phyloP scores from a whole-genome alignment of 2,797 vertebrate genomes.

The Calcarius lapponicus region DNA sequence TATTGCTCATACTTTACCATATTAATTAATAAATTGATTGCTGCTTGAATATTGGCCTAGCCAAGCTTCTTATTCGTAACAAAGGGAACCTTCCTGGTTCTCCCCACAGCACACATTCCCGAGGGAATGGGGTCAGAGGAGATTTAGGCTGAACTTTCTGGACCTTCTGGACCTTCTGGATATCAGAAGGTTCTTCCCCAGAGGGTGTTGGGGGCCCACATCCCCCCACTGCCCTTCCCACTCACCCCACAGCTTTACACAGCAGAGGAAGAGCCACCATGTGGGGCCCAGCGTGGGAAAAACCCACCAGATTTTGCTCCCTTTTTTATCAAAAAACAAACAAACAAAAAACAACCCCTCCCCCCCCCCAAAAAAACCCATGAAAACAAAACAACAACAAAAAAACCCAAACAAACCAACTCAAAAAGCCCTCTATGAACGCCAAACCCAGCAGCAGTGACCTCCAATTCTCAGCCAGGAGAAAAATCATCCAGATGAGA shows the following conservation, averaged over 20 bases:
- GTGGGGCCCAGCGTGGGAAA: accelerated
- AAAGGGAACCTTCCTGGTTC: accelerated
- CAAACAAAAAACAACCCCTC: not conserved
- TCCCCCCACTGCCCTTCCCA: accelerated
- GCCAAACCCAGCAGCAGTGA: not conserved
- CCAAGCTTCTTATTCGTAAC: no score
- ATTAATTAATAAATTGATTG: no score
- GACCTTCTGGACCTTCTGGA: not conserved
- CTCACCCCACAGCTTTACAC: accelerated
- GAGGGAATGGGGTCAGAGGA: not conserved
- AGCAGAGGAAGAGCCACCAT: accelerated
- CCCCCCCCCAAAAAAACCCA: not conserved
- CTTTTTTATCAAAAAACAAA: not conserved
- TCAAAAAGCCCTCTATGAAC: accelerated
- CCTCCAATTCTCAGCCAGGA: not conserved
- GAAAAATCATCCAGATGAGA: not conserved
- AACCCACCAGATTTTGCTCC: accelerated
- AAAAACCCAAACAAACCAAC: not conserved
- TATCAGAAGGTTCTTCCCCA: no score
- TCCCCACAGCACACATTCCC: accelerated
- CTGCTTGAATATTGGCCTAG: no score
- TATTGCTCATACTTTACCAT: no score
- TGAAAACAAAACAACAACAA: no score
- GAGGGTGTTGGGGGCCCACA: not conserved
- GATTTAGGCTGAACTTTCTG: accelerated